phyloP scores from a whole-genome alignment of 1,140 invertebrate genomes.

The Heterodera schachtii region DNA sequence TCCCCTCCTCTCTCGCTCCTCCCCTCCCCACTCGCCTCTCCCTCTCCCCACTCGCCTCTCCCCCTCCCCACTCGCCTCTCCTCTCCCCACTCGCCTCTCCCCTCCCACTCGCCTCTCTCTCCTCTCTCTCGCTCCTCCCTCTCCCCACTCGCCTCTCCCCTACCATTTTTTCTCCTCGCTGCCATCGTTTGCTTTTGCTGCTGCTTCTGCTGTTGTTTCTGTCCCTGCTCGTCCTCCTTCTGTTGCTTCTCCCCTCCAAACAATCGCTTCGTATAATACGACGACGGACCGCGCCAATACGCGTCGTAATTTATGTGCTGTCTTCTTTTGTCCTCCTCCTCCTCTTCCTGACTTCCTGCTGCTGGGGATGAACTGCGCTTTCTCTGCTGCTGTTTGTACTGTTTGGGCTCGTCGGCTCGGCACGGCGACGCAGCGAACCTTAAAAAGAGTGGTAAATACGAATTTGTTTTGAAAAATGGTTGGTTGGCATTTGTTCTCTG shows the following conservation, averaged over 20 bases:
- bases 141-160: no score
- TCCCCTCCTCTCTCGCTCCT: neutral
- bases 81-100: no score
- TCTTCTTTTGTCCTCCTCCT: neutral
- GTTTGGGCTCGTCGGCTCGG: neutral
- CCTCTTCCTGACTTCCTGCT: neutral
- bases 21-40: neutral
- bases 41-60: neutral
- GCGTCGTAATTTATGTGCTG: slow-evolving; percentile 17
- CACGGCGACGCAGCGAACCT: neutral
- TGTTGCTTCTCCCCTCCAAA: slow-evolving; percentile 19
- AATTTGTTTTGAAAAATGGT: no score
- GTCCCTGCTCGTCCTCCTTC: slow-evolving; percentile 4
- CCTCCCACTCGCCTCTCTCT: no score
- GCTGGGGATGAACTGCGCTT: neutral
- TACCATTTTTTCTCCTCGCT: neutral
- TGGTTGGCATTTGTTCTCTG: no score
- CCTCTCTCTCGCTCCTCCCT: no score
- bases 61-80: no score
- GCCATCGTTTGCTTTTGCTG: neutral
- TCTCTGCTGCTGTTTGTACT: neutral
- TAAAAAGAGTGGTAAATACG: neutral
- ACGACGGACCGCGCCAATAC: slow-evolving; percentile 22
- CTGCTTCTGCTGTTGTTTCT: slow-evolving; percentile 15
- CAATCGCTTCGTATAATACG: slow-evolving; percentile 24